Evolutionary conservation across 2,113 vertebrate genomes (phyloP).

Genomic region (Herpailurus yagouaroundi): DNA sequence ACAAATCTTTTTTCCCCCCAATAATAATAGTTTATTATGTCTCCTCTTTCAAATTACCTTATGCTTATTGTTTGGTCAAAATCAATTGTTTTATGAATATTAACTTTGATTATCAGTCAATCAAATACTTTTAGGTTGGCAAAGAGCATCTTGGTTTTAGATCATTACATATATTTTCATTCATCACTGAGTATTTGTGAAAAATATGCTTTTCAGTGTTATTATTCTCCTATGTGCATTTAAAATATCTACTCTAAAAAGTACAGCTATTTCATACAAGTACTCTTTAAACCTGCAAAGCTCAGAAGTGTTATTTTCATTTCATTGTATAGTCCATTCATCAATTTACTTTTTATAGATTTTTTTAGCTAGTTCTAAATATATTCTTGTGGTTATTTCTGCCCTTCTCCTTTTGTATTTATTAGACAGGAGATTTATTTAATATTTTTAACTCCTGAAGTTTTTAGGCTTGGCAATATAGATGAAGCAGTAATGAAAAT

Average conservation of each 20-base stretch:
- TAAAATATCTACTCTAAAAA: slow-evolving; percentile 5
- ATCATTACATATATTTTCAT: slow-evolving; percentile 17
- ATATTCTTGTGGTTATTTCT: not conserved
- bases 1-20: not conserved
- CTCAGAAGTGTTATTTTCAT: slow-evolving; percentile 9
- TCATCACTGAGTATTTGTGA: not conserved
- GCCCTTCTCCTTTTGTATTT: slow-evolving; percentile 45
- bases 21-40: not conserved
- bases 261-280: not conserved
- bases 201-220: slow-evolving; percentile 19
- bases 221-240: not conserved
- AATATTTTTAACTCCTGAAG: slow-evolving; percentile 34
- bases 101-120: not conserved
- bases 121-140: not conserved
- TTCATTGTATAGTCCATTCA: not conserved
- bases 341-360: not conserved
- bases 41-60: not conserved
- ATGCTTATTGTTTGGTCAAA: not conserved
- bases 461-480: slow-evolving; percentile 36
- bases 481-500: slow-evolving; percentile 31
- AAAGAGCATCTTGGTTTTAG: not conserved
- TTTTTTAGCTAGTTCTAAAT: slow-evolving; percentile 21
- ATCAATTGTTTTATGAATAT: not conserved
- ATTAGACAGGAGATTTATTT: slow-evolving; percentile 38
- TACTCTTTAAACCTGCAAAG: not conserved